Percentiles rank a stretch among this genome's conserved stretches.
Evolutionary conservation across 2,797 vertebrate genomes (phyloP).

Genomic region (Eulemur albifrons): DNA sequence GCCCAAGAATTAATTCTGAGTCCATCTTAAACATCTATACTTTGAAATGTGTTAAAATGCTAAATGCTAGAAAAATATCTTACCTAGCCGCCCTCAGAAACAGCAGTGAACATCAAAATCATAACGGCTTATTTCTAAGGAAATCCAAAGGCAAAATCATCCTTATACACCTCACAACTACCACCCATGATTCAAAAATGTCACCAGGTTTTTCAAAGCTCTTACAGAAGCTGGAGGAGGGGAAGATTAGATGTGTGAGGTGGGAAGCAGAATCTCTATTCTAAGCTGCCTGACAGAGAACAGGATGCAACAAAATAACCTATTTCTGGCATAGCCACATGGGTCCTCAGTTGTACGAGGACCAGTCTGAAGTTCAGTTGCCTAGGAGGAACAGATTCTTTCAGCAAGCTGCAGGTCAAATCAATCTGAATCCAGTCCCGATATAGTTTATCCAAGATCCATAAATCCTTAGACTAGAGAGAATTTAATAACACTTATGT

Average conservation of each 20-base stretch:
- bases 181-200: conserved; percentile 14
- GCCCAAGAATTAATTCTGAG: neutral
- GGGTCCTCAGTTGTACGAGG: neutral
- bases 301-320: conserved; percentile 64
- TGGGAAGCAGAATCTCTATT: conserved; percentile 48
- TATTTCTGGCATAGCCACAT: conserved; percentile 45
- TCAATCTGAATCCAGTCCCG: neutral
- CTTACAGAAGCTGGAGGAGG: neutral
- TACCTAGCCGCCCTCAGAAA: neutral
- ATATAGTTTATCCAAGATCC: neutral
- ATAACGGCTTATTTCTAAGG: neutral
- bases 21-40: neutral
- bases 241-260: neutral
- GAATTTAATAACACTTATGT: neutral
- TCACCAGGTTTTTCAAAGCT: conserved; percentile 30
- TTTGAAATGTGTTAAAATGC: conserved; percentile 29
- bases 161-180: neutral
- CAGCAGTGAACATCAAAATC: neutral
- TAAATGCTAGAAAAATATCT: neutral
- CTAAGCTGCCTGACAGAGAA: conserved; percentile 48
- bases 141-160: neutral
- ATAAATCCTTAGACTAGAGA: neutral
- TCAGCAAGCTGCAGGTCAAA: neutral
- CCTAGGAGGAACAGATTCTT: conserved; percentile 21
- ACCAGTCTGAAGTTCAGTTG: neutral